phyloP scores from a whole-genome alignment of 2,113 vertebrate genomes.

The Anolis carolinensis region DNA sequence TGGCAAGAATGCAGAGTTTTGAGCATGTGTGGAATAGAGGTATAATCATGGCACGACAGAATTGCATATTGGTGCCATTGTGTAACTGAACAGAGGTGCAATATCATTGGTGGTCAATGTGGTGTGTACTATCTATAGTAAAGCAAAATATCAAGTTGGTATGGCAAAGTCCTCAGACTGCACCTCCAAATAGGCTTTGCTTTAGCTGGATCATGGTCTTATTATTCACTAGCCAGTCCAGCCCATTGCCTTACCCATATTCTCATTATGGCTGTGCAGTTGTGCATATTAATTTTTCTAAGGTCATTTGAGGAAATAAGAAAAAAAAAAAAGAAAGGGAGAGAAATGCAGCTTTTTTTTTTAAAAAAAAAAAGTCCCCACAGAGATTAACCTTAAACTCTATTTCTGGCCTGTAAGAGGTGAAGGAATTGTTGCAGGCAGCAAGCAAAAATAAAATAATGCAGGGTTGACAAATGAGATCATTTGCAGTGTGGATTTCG shows the following conservation, averaged over 20 bases:
- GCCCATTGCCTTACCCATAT: neutral
- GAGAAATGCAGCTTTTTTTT: neutral
- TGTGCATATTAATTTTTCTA: slow-evolving; percentile 29
- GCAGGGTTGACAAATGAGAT: slow-evolving; percentile 73
- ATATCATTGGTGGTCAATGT: too few species aligned
- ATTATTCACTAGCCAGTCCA: neutral
- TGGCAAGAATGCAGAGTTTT: too few species aligned
- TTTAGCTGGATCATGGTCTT: neutral
- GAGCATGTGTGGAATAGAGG: too few species aligned
- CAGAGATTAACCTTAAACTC: slow-evolving; percentile 61
- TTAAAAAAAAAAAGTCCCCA: neutral
- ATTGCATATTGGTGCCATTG: too few species aligned
- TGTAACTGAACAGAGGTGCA: too few species aligned
- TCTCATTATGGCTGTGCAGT: neutral
- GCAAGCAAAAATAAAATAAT: slow-evolving; percentile 56
- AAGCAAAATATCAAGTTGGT: too few species aligned
- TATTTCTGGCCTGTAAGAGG: slow-evolving; percentile 49
- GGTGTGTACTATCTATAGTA: too few species aligned
- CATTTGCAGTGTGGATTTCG: slow-evolving; percentile 73
- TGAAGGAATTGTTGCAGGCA: slow-evolving; percentile 55
- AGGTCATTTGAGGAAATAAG: slow-evolving; percentile 26
- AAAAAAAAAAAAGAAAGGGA: neutral
- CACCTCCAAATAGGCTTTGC: neutral
- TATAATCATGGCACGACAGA: too few species aligned
- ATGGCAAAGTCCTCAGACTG: too few species aligned